Evolutionary conservation across 2,888 invertebrate species (phyloP), one percentile per base, ranked within the genome.

Genomic region (Flabesymbios commensalis): DNA sequence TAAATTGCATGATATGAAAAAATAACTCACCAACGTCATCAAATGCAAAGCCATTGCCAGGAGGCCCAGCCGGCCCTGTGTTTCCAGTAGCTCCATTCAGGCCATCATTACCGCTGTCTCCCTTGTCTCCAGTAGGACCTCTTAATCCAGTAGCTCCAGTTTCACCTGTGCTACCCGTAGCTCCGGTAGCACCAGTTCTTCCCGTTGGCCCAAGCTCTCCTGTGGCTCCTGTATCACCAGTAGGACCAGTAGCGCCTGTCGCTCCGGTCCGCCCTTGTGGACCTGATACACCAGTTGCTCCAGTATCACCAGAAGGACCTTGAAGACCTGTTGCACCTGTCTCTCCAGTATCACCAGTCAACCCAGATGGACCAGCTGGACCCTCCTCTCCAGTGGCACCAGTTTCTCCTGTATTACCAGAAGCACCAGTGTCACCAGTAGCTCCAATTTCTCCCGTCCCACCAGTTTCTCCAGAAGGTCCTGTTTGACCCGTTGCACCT

Each of bases 191-290:
- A 41, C 59, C 59, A 3, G 59, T 59, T 26, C 19, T 36, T 17
- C 69, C 69, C 3, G 59, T 49, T 24, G 41, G 28, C 19, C 70
- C 70, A 5, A 45, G 7, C 10, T 29, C 36, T 28, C 68, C 68
- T 39, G 56, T 53, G 26, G 39, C 33, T 31, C 59, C 67, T 36
- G 56, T 53, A 10, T 31, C 31, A 2, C 64, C 64, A 24, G 49
- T 49, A 5, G 28, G 10, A 10, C 49, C 49, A 49, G 49, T 49
- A 14, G 14, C 10, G 22, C 49, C 49, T 48, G 31, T 19, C 26
- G 26, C n/a, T 17, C 61, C 61, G 19, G 57, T 31, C 10, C 52
- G 24, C 22, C 65, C 65, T n/a, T 22, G 26, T 1, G 56, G 53
- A 19, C 67, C 67, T 14, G 47, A 29, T 4, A 54, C 33, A 32